Evolutionary conservation across 2,113 vertebrate genomes (phyloP), one percentile per base, ranked within the genome.

Genomic region (Sinocyclocheilus maitianheensis): DNA sequence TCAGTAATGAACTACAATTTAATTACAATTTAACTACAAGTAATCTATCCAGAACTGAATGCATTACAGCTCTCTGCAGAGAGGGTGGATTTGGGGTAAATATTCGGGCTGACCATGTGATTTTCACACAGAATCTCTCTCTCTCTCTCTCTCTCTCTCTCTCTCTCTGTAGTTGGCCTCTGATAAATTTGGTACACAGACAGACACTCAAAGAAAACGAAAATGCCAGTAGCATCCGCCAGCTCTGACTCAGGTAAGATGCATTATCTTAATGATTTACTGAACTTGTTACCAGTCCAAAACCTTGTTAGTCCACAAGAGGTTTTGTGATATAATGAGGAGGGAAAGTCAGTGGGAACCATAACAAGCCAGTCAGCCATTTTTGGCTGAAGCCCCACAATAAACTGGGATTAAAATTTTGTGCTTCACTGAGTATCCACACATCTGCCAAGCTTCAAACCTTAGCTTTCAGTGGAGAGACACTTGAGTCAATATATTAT

Each of bases 221-320:
- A 22, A 58, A 97, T 97, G 96, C 96, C 96, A 0, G 96, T 97
- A 83, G 96, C 96, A 4, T 96, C 96, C 84, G 94, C 96, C 88
- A 95, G 95, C 94, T 97, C 96, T 1, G 96, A 97, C 90, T 95
- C 95, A 51, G 95, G 96, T 97, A 94, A 96, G 94, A 91, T 85
- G 7, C 4, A 6, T 53, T 55, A 34, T 83, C 20, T 71, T 40
- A 72, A 48, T 24, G 8, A 67, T 81, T 80, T 46, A 40, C 37
- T 62, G 22, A 63, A 80, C 34, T 20, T 74, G 71, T 74, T 46
- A 46, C 71, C 37, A 43, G 1, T 43, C 20, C 40, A 74, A 74
- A 74, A 74, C 78, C 46, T 48, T 48, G 43, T 48, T 12, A 48
- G 3, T 48, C 46, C 11, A 48, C 46, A 26, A 81, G 46, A 81